Base-by-base conservation (phyloP, 2,888 invertebrate species). In the Brachypalpus laphriformis region DNA sequence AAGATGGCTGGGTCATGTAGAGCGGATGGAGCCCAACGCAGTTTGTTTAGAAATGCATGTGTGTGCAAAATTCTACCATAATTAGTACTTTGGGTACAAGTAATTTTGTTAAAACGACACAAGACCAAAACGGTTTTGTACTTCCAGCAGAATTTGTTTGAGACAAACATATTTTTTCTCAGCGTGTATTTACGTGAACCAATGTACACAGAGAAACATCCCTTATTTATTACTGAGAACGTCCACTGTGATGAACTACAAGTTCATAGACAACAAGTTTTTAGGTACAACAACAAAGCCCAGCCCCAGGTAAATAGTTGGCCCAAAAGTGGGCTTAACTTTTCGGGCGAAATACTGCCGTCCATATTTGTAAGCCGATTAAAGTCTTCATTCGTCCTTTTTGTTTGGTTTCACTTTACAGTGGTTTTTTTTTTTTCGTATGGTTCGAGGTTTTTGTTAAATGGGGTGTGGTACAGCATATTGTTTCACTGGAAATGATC, bases 311-410 rank as follows among this genome's bases (percentile, higher is more conserved):
- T 74, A 66, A 42, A 65, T 28, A 54, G 66, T 9, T 37, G 7
- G 68, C 9, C 47, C 37, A 61, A 45, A 70, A 82, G 65, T 76
- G 57, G 66, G 56, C 77, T 77, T 63, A 75, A 70, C 25, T 63
- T 57, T 51, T 20, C 31, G 34, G 51, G 9, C 42, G 28, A 61
- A 66, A 28, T 14, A 34, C 42, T 40, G 14, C 18, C 49, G 22
- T 37, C 22, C 20, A 71, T 22, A 25, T 42, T 70, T 74, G 59
- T 82, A 82, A 82, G 65, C 82, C 82, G 82, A 82, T 82, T 82
- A 49, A 34, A 34, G 31, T 28, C 25, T 47, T 37, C 20, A 8
- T 70, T 82, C 61, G 57, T 66, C 77, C 71, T 70, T 82, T 82
- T 71, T 11, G 37, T 45, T 16, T 20, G 61, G 40, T 72, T 71